phyloP scores from a whole-genome alignment of 2,888 invertebrate species.

The Pyrocoelia pectoralis region DNA sequence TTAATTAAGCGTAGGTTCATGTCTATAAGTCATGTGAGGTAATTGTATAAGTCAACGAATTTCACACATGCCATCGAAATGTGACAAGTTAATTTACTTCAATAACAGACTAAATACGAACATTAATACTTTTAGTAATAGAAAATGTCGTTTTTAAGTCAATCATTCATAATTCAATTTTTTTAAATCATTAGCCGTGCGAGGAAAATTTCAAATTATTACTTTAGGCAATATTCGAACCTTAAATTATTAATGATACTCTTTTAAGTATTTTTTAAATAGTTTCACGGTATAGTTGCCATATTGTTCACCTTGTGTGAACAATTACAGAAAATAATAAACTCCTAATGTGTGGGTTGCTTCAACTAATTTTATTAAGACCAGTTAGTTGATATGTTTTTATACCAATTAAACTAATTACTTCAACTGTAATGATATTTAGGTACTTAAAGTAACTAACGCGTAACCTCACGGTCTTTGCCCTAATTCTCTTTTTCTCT shows the following conservation, averaged over 20 bases:
- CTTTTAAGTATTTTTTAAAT: neutral
- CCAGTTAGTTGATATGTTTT: too few species aligned
- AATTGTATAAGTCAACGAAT: slow-evolving; percentile 27
- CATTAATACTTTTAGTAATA: neutral
- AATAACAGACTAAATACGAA: slow-evolving; percentile 16
- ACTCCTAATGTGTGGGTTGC: too few species aligned
- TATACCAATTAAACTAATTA: too few species aligned
- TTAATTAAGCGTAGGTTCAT: slow-evolving; percentile 42
- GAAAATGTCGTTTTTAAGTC: neutral
- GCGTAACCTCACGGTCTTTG: too few species aligned
- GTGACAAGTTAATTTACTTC: slow-evolving; percentile 40
- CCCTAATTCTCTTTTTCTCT: too few species aligned
- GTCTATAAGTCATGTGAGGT: slow-evolving; percentile 25
- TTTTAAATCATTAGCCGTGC: neutral
- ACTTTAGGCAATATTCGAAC: neutral
- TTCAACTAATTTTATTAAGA: too few species aligned
- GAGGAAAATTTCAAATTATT: slow-evolving; percentile 2
- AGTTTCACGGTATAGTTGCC: too few species aligned
- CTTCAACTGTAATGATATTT: too few species aligned
- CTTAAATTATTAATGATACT: neutral
- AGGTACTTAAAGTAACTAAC: too few species aligned
- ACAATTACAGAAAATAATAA: neutral
- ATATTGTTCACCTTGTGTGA: neutral
- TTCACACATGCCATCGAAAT: slow-evolving; percentile 28
- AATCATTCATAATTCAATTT: too few species aligned